Evolutionary conservation across 2,888 invertebrate species (phyloP), one percentile per base, ranked within the genome.

Genomic region (Pristionchus entomophagus): DNA sequence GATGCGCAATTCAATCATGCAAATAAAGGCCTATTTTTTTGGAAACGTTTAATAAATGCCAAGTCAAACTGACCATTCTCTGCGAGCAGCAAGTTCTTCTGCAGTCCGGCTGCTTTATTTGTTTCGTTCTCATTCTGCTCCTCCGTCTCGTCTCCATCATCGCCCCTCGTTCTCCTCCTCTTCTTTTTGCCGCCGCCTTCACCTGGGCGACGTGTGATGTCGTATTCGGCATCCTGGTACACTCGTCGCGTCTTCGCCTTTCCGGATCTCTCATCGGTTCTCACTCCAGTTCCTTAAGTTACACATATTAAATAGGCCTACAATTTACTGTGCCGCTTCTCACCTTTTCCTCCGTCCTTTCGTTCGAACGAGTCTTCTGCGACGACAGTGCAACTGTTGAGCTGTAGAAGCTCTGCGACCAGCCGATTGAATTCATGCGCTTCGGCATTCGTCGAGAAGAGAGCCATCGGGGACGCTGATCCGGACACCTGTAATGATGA

Each of bases 361-460:
- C n/a, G 17, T 22, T 17, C 56, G 22, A 59, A n/a, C 26, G 59
- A 59, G 26, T 59, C 59, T 4, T 26, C 26, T 3, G 59, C 59
- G 35, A 19, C 38, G 41, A 69, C 41, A 38, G 22, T 22, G 19
- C 8, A n/a, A n/a, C n/a, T n/a, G n/a, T n/a, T n/a, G n/a, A n/a
- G n/a, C n/a, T n/a, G n/a, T n/a, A n/a, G n/a, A 14, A 2, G n/a
- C 2, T 35, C 41, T 2, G 49, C 22, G 51, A 80, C 80, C 6
- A 38, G 3, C 19, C 17, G 3, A 22, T 80, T 80, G 51, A 80
- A 80, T 5, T 49, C 49, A 8, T 19, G n/a, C 49, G 49, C 80
- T 49, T 80, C 80, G 6, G 14, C 45, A 26, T 80, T 51, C 29
- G 80, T 80, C 2, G 49, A 12, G 26, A 80, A 80, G 51, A 80